Evolutionary conservation across 2,113 vertebrate species (phyloP), one percentile per base, ranked within the genome.

Genomic region (Kryptolebias marmoratus): DNA sequence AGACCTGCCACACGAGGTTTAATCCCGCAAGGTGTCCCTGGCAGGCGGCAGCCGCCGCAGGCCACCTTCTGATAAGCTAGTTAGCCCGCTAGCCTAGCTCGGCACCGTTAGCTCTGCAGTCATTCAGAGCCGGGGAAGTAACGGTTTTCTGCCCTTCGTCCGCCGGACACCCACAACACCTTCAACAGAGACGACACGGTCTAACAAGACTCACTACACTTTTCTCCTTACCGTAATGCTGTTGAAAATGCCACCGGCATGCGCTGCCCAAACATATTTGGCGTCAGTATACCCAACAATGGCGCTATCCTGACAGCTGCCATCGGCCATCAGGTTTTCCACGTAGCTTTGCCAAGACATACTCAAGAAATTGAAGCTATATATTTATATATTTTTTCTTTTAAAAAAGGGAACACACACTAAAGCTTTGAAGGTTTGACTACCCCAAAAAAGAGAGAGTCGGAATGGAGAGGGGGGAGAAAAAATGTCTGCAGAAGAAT

Each of bases 321-420:
- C 96, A 94, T 96, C 95, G 91, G 92, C 93, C 96, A 97, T 96
- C 94, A 97, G 95, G 94, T 94, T 96, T 50, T 96, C 95, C 94
- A 96, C 95, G 94, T 97, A 97, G 94, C 93, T 93, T 91, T 96
- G 93, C 96, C 96, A 97, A 95, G 95, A 95, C 96, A 97, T 97
- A 53, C 86, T 94, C 28, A 86, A 86, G 90, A 90, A 88, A 85
- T 60, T 68, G 75, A 64, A 77, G 82, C 82, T 73, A 62, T 64
- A 18, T 47, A 42, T 59, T 12, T 59, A 28, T 54, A 1, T 22
- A 27, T 45, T 10, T 11, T 39, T 49, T 64, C 31, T 44, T 47
- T 50, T 57, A 27, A 71, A 64, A 60, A 13, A 22, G 22, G 22
- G 22, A 22, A 22, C 22, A 22, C 22, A 49, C 16, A 82, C 80